phyloP scores from a whole-genome alignment of 2,888 invertebrate species.

The Azorinus chamasolen region DNA sequence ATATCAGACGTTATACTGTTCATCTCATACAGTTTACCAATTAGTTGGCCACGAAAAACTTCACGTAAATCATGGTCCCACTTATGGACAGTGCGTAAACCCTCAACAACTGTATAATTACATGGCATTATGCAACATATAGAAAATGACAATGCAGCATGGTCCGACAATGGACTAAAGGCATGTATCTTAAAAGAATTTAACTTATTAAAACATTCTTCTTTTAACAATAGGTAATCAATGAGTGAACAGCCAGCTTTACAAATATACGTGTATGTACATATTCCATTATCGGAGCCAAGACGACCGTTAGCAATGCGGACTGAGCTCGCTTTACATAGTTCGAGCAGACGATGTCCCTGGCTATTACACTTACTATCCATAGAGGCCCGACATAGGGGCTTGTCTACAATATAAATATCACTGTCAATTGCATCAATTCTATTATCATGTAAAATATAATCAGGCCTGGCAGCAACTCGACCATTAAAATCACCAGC shows the following conservation, averaged over 20 bases:
- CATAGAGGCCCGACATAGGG: background rate
- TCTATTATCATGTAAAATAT: background rate
- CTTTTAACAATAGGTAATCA: conserved; percentile 7
- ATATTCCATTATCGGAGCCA: background rate
- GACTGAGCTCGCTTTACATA: background rate
- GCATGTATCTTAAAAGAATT: background rate
- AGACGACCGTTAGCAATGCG: conserved; percentile 11
- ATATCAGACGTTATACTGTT: background rate
- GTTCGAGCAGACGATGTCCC: background rate
- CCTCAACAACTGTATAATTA: background rate
- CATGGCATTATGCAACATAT: background rate
- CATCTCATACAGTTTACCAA: conserved; percentile 1
- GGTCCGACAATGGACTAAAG: conserved; percentile 11
- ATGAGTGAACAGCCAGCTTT: background rate
- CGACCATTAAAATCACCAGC: conserved; percentile 41
- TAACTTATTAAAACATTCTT: background rate
- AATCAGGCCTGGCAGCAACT: conserved; percentile 6
- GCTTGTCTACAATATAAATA: background rate
- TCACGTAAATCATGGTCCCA: background rate
- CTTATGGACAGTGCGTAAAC: background rate
- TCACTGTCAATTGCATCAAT: background rate
- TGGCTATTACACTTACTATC: background rate
- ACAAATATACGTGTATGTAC: conserved; percentile 2
- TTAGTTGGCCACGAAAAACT: conserved; percentile 4
- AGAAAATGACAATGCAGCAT: conserved; percentile 2